Base-by-base conservation (phyloP, 2,113 vertebrate species). In the Origma solitaria region DNA sequence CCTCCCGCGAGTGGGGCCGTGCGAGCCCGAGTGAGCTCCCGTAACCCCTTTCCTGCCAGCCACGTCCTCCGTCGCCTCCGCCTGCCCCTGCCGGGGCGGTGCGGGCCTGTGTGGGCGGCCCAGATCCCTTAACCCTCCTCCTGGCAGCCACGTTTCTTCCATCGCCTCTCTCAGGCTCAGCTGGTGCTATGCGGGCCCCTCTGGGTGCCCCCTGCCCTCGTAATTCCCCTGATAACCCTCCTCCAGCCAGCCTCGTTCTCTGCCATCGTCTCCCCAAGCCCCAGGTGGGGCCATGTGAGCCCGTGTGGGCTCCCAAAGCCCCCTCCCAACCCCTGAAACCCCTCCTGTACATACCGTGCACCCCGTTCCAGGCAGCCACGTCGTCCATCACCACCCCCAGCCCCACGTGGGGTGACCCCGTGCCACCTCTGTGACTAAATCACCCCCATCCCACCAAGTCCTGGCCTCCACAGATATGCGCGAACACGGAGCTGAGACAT, bases 401-500 rank as follows among this genome's bases (percentile, higher is more conserved):
- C 22, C 37, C 7, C 30, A 2, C 14, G 5, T 4, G 54, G 40
- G 13, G 31, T 53, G 28, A 53, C 1, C 47, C 40, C 38, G 15
- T 31, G 53, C 35, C 35, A 13, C n/a, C 24, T 24, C 9, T 42
- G 9, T 24, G 61, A 50, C 31, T 37, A 31, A 9, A 68, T 7
- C 14, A 11, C 12, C 9, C 17, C 44, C 31, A 12, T 33, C 31
- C 35, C 44, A 24, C 1, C 50, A 28, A 9, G 1, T 40, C 35
- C 19, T 40, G 50, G 13, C 11, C 15, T 25, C 51, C 19, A 1
- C 44, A 15, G 20, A n/a, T 45, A 4, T 0, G 1, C 25, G n/a
- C 5, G 1, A 12, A 8, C 5, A 2, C 1, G 0, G 18, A 77
- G 50, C 9, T 31, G 5, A 31, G 61, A 16, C 35, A 2, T 13